A percentile compares a stretch with the other conserved stretches of the same genome.
phyloP scores from a whole-genome alignment of 2,797 vertebrate genomes.

The Labeo calbasu region DNA sequence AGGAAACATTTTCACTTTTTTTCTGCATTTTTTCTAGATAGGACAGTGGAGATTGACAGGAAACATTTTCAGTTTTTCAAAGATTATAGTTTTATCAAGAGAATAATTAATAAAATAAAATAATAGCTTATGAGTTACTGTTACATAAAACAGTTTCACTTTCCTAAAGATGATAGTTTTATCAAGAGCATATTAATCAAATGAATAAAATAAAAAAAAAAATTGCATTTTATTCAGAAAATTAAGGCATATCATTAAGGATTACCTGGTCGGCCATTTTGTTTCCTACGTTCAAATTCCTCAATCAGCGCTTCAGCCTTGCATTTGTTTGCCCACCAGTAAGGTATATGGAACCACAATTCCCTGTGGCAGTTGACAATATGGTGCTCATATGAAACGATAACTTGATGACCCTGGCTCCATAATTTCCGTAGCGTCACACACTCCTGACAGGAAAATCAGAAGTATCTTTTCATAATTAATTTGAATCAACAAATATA shows the following conservation, averaged over 20 bases:
- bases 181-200: neutral
- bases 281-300: constrained; percentile 85
- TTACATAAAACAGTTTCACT: neutral
- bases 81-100: neutral
- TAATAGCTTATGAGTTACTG: neutral
- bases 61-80: neutral
- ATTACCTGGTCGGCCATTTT: constrained; percentile 85
- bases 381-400: constrained; percentile 86
- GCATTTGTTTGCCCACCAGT: constrained; percentile 94
- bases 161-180: neutral
- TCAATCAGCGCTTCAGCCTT: constrained; percentile 79
- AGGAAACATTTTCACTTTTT: no score
- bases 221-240: neutral
- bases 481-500: neutral
- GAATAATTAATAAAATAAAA: neutral
- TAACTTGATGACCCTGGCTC: constrained; percentile 81
- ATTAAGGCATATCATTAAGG: neutral
- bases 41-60: no score
- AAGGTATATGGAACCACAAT: constrained; percentile 88
- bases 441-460: constrained; percentile 75
- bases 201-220: neutral
- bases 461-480: neutral
- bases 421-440: constrained; percentile 86
- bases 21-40: no score
- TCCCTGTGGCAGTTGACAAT: constrained; percentile 71